phyloP scores from a whole-genome alignment of 2,797 vertebrate species.

The Cottoperca gobio region DNA sequence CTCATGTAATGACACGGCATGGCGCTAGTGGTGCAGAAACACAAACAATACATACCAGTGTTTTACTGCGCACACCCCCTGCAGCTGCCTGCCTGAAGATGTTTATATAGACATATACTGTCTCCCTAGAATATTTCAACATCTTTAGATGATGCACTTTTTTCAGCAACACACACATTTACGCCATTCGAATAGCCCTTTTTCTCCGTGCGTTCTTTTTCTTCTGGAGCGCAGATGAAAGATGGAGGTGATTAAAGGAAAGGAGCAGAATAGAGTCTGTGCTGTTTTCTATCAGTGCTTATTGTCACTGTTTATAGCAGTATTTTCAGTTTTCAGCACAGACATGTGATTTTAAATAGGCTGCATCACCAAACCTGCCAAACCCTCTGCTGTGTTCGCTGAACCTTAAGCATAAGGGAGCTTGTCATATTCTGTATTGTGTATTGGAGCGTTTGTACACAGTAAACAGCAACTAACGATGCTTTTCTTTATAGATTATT shows the following conservation, averaged over 20 bases:
- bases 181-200: slow-evolving; percentile 45
- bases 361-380: slow-evolving; percentile 47
- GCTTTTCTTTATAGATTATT: too few relatives aligned
- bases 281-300: slow-evolving; percentile 54
- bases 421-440: neutral
- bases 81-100: slow-evolving; percentile 73
- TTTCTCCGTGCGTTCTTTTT: slow-evolving; percentile 37
- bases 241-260: slow-evolving; percentile 76
- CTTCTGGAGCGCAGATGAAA: slow-evolving; percentile 63
- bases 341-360: slow-evolving; percentile 48
- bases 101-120: slow-evolving; percentile 74
- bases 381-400: slow-evolving; percentile 28
- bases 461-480: too few relatives aligned
- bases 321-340: slow-evolving; percentile 43
- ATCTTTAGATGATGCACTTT: slow-evolving; percentile 54
- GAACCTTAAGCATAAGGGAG: slow-evolving; percentile 31
- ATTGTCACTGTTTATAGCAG: slow-evolving; percentile 58
- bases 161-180: slow-evolving; percentile 34
- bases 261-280: slow-evolving; percentile 59
- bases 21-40: slow-evolving; percentile 80
- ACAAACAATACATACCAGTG: slow-evolving; percentile 80
- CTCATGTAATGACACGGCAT: slow-evolving; percentile 87
- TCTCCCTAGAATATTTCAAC: slow-evolving; percentile 62
- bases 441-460: neutral
- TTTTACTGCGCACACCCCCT: slow-evolving; percentile 77